Base-by-base conservation (phyloP, 2,797 vertebrate species). In the Poeciliopsis infans region DNA sequence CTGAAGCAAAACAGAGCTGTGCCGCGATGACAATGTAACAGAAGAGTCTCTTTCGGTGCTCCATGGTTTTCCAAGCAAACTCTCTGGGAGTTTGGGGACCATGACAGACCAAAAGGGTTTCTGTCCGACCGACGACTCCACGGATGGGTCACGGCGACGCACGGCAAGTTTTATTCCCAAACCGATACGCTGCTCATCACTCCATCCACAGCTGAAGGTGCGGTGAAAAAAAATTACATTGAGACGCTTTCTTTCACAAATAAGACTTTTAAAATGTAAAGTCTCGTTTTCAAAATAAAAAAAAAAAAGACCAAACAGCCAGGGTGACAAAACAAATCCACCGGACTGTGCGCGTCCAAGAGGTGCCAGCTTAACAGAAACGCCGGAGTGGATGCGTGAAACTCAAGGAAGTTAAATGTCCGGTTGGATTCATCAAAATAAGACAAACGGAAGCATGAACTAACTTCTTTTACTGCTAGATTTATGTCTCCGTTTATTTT, bases 1-100 rank as follows among this genome's bases (percentile, higher is more conserved):
- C 94, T 8, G 95, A 91, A 89, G 95, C 95, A 77, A 90, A 82
- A 43, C 89, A 78, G 59, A 95, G 90, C 89, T 92, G 91, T 59
- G 87, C 72, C 77, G 89, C 81, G 15, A 93, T 12, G 66, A 94
- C 80, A 49, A 96, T 70, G 51, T 20, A 89, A 69, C 89, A 68
- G 71, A 92, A 88, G 87, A 95, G 86, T 85, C 80, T 70, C 79
- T 76, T 86, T 51, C 88, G 88, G 68, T 74, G 88, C 83, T 94
- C 94, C 95, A 95, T 95, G n/a, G 75, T 89, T 87, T 82, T 87
- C 88, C 86, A 43, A 84, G 82, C 66, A 75, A 84, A 83, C 82
- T 89, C 90, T 78, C 78, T 84, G 81, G 85, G 57, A 75, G 87
- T 76, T 70, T 74, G 79, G 85, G 82, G 84, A 89, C 81, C 84